Percentiles rank a stretch among this genome's conserved stretches.
These are phyloP conservation scores for Nerophis lumbriciformis DNA, from an alignment of 2,113 vertebrate species.

Conservation along the genomic window DNA sequence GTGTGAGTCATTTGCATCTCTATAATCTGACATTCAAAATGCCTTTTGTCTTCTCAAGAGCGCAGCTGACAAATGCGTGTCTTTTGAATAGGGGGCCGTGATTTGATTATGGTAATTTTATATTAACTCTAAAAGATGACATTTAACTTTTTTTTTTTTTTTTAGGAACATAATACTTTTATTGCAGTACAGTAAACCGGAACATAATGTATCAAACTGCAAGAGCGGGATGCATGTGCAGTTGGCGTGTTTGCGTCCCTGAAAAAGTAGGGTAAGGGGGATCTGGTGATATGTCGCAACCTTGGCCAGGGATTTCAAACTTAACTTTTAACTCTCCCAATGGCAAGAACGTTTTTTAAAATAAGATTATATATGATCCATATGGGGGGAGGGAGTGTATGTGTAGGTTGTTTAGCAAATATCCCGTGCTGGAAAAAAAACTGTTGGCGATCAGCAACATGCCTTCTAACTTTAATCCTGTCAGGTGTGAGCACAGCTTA, in stretches of 20 bases:
- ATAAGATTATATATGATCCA: background rate
- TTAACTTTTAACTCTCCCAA: conserved; percentile 38
- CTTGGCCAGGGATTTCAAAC: conserved; percentile 32
- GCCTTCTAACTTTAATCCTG: conserved; percentile 34
- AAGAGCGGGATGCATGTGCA: conserved; percentile 4
- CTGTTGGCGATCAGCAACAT: conserved; percentile 18
- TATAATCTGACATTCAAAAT: conserved; percentile 49
- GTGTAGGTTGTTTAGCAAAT: conserved; percentile 34
- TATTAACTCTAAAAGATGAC: conserved; percentile 47
- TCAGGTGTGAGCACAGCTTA: conserved; percentile 28
- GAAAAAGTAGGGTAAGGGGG: conserved; percentile 32
- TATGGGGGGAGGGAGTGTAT: background rate
- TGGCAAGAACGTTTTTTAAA: conserved; percentile 5
- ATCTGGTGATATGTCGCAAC: conserved; percentile 30
- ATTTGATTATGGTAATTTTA: conserved; percentile 58
- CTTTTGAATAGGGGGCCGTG: conserved; percentile 18
- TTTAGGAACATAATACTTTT: conserved; percentile 22
- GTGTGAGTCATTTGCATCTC: conserved; percentile 39
- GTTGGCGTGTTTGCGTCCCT: conserved; percentile 25
- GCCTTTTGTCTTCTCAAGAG: conserved; percentile 35
- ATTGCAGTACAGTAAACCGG: conserved; percentile 15
- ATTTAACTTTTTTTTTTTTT: conserved; percentile 39
- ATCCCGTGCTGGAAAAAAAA: conserved; percentile 23
- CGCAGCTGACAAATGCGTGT: conserved; percentile 19
- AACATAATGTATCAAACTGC: conserved; percentile 4